phyloP scores from a whole-genome alignment of 2,113 vertebrate genomes.

The Boulengeromyrus knoepffleri region DNA sequence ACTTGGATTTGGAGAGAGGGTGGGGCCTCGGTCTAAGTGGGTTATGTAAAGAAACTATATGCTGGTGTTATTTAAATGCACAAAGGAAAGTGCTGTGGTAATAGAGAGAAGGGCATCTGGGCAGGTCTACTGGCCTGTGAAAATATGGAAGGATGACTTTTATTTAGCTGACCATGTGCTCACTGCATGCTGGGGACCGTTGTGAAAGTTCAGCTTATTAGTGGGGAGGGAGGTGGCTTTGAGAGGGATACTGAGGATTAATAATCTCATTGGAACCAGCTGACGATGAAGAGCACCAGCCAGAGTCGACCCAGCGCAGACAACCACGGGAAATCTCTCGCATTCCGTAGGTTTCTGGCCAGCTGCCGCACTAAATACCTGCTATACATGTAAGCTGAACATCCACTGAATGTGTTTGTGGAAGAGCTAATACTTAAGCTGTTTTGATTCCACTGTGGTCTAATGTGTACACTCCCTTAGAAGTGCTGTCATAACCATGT shows the following conservation, averaged over 20 bases:
- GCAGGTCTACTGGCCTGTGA: background rate
- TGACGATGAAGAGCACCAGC: background rate
- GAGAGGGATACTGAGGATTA: background rate
- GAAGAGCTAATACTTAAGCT: background rate
- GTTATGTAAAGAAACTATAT: background rate
- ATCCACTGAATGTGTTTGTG: background rate
- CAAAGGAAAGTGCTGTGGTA: background rate
- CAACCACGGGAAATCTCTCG: background rate
- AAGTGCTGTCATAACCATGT: background rate
- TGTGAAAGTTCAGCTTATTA: background rate
- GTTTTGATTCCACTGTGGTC: background rate
- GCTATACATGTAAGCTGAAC: background rate
- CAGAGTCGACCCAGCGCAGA: background rate
- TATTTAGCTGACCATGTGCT: background rate
- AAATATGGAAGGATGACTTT: background rate
- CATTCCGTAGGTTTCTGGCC: background rate
- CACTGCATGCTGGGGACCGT: background rate
- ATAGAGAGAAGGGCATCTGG: background rate
- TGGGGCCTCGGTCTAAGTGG: background rate
- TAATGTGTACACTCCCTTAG: background rate
- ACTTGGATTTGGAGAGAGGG: background rate
- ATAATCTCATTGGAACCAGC: background rate
- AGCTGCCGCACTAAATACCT: background rate
- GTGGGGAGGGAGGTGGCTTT: background rate
- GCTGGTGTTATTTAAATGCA: background rate